Base-by-base conservation (phyloP, 1,140 invertebrate species). In the Fopius arisanus region DNA sequence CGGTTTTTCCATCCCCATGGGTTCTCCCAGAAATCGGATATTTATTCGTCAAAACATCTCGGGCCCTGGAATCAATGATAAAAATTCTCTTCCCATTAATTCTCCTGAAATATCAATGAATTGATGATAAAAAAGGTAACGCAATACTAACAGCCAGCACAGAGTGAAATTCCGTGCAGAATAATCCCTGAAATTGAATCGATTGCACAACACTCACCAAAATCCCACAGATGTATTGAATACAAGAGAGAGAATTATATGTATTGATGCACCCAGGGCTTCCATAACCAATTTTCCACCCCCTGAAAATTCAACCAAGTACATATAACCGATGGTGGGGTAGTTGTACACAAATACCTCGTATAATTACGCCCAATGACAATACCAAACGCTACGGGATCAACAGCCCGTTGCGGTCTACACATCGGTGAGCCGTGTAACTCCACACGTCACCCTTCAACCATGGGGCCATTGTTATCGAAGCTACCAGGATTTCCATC, bases 341-440 rank as follows among this genome's bases (percentile, higher is more conserved):
- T 48, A 59, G 23, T 59, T 59, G 23, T 59, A 59, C 19, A 19
- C 21, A 59, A 59, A 59, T 59, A 59, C 23, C 54, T 23, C 54
- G 54, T 59, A 59, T 59, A 59, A 59, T 59, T 59, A 59, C 54
- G 54, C 54, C 54, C 54, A 59, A 59, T 59, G 54, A 59, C 54
- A 59, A 59, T 59, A 26, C 54, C 54, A 59, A 59, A 59, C 23
- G 54, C 54, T 59, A 59, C 10, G 23, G 54, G 54, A 59, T 59
- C 54, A 59, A 59, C 54, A 59, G 54, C 54, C 54, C 54, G 54
- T 59, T 59, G 54, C 54, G 54, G 54, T 59, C 54, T 28, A 59
- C 54, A 59, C 54, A 59, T 28, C 19, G 54, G 19, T 26, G 54
- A 26, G 54, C 23, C 43, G 19, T 59, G 54, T 59, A 26, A 59